phyloP scores from a whole-genome alignment of 2,113 vertebrate species.

The Tringa solitaria region DNA sequence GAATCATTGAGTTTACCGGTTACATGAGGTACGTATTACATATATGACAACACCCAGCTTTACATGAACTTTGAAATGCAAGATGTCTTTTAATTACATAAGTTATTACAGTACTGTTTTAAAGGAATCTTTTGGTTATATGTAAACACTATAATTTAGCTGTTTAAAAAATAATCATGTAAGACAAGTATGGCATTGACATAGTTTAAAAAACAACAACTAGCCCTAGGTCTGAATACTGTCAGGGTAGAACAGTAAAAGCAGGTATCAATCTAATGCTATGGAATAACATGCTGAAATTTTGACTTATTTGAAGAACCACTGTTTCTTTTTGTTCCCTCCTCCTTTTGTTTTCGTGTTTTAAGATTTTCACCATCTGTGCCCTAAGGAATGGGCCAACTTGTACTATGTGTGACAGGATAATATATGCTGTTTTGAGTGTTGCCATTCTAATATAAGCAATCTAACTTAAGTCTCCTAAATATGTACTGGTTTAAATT shows the following conservation, averaged over 20 bases:
- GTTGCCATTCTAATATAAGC: conserved; percentile 27
- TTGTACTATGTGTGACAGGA: conserved; percentile 1
- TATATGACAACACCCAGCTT: neutral
- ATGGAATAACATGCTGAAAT: conserved; percentile 48
- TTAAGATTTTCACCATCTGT: conserved; percentile 28
- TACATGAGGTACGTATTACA: neutral
- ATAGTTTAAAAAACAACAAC: conserved; percentile 61
- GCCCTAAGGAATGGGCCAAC: conserved; percentile 45
- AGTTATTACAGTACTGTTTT: conserved; percentile 59
- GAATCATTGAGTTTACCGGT: neutral
- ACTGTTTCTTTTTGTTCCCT: conserved; percentile 18
- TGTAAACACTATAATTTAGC: conserved; percentile 62
- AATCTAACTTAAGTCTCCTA: conserved; percentile 59
- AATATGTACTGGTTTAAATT: conserved; percentile 58
- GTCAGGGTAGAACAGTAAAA: conserved; percentile 56
- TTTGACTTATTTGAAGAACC: conserved; percentile 26
- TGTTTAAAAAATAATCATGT: conserved; percentile 73
- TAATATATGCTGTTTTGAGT: conserved; percentile 14
- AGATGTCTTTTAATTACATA: conserved; percentile 22
- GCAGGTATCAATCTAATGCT: conserved; percentile 39
- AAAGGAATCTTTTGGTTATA: conserved; percentile 64
- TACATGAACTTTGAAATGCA: conserved; percentile 16
- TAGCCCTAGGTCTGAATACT: conserved; percentile 54
- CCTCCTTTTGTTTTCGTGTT: conserved; percentile 26
- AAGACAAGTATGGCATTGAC: conserved; percentile 62